phyloP scores from a whole-genome alignment of 2,888 invertebrate species.

The Spisula subtruncata region DNA sequence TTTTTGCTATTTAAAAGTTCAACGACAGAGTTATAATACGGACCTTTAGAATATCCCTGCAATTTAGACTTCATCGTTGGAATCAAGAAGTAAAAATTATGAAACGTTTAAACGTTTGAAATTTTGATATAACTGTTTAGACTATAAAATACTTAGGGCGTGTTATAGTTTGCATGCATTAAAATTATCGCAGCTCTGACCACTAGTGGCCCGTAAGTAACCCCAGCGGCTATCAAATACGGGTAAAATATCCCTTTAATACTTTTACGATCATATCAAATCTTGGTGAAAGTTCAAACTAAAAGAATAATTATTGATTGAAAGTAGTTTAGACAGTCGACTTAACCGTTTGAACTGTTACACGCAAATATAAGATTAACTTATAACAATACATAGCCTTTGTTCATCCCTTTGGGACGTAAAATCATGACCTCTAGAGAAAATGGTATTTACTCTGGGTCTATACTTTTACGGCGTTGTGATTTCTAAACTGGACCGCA shows the following conservation, averaged over 20 bases:
- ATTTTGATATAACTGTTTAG: too few relatives aligned
- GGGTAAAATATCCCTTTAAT: conserved; percentile 11
- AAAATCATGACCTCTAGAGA: conserved; percentile 34
- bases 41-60: too few relatives aligned
- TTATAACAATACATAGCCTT: conserved; percentile 40
- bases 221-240: not conserved
- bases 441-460: conserved; percentile 50
- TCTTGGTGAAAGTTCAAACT: not conserved
- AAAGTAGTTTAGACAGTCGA: conserved; percentile 21
- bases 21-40: too few relatives aligned
- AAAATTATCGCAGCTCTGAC: not conserved
- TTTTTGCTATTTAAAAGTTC: too few relatives aligned
- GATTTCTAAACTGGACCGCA: conserved; percentile 35
- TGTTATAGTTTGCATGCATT: too few relatives aligned
- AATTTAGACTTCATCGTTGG: too few relatives aligned
- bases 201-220: not conserved
- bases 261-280: conserved; percentile 9
- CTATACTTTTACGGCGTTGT: conserved; percentile 49
- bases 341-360: conserved; percentile 39
- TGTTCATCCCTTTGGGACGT: conserved; percentile 27
- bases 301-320: conserved; percentile 41
- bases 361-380: conserved; percentile 56
- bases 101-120: too few relatives aligned
- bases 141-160: too few relatives aligned
- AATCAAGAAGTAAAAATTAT: too few relatives aligned